Conservation (phyloP, 2,888 invertebrate genomes). For the Polydrusus pterygomalis region DNA sequence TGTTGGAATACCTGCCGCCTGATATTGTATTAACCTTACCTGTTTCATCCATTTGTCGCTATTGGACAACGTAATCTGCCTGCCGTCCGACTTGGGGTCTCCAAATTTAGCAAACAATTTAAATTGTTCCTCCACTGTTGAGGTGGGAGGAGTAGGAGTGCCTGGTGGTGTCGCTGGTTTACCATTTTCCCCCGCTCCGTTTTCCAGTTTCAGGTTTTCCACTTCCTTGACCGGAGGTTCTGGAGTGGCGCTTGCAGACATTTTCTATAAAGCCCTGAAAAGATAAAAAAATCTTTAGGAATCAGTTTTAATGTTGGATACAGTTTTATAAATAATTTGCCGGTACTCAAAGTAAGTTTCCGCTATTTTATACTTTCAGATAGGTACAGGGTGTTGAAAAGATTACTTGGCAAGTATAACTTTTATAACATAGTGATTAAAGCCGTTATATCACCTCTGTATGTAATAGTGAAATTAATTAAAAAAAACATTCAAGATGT, state of each 20-base stretch:
- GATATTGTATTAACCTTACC: slow-evolving; percentile 73
- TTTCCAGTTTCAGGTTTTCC: slow-evolving; percentile 76
- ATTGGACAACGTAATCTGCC: slow-evolving; percentile 89
- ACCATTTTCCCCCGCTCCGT: slow-evolving; percentile 66
- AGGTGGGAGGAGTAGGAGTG: slow-evolving; percentile 57
- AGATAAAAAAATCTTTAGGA: neutral
- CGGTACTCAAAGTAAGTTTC: too few species aligned
- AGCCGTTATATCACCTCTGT: too few species aligned
- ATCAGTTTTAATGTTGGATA: too few species aligned
- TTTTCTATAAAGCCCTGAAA: slow-evolving; percentile 1
- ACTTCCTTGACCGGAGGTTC: slow-evolving; percentile 69
- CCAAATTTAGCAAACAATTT: slow-evolving; percentile 93
- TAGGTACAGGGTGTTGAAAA: too few species aligned
- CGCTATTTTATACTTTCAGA: too few species aligned
- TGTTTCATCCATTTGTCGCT: slow-evolving; percentile 98
- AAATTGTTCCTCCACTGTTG: slow-evolving; percentile 80
- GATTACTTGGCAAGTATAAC: too few species aligned
- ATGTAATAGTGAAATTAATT: too few species aligned
- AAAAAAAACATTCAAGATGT: too few species aligned
- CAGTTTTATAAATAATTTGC: too few species aligned
- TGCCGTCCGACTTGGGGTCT: slow-evolving; percentile 91
- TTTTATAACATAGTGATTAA: too few species aligned
- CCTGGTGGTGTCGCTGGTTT: slow-evolving; percentile 55
- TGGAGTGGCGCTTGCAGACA: slow-evolving; percentile 36
- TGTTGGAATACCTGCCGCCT: too few species aligned